A percentile compares a stretch with the other conserved stretches of the same genome.
phyloP scores from a whole-genome alignment of 2,797 vertebrate species.

The Oreonectes daqikongensis region DNA sequence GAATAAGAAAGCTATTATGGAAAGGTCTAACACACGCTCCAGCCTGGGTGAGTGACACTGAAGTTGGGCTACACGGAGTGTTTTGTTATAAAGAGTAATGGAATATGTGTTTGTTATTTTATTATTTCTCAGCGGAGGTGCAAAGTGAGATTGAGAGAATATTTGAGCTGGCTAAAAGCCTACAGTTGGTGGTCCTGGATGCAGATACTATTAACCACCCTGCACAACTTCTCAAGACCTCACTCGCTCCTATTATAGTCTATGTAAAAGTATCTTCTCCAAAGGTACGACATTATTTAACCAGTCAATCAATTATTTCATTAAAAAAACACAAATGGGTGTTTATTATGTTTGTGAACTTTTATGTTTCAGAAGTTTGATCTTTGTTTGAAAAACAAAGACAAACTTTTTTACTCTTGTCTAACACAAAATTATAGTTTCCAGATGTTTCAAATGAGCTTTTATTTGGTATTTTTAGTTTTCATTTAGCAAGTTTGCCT shows the following conservation, averaged over 20 bases:
- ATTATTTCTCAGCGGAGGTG: conserved; percentile 83
- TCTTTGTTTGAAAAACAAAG: too few species aligned
- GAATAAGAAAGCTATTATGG: conserved; percentile 95
- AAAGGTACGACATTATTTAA: conserved; percentile 76
- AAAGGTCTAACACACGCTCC: conserved; percentile 92
- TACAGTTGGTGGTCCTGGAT: conserved; percentile 92
- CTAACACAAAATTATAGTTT: too few species aligned
- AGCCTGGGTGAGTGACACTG: conserved; percentile 85
- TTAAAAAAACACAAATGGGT: neutral
- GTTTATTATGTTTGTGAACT: too few species aligned
- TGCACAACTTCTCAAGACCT: conserved; percentile 92
- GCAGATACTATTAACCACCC: conserved; percentile 98
- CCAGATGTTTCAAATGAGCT: too few species aligned
- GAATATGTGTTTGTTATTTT: neutral
- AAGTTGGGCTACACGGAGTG: neutral
- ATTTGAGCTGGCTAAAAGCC: conserved; percentile 94
- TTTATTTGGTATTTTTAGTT: too few species aligned
- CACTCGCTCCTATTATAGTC: conserved; percentile 92
- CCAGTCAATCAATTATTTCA: neutral
- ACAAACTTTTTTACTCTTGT: too few species aligned
- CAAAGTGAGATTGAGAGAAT: conserved; percentile 97
- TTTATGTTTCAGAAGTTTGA: too few species aligned
- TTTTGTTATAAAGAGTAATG: neutral
- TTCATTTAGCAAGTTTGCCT: too few species aligned
- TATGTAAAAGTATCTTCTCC: conserved; percentile 97